Evolutionary conservation across 1,140 invertebrate species (phyloP), one percentile per base, ranked within the genome.

Genomic region (Sipha flava): DNA sequence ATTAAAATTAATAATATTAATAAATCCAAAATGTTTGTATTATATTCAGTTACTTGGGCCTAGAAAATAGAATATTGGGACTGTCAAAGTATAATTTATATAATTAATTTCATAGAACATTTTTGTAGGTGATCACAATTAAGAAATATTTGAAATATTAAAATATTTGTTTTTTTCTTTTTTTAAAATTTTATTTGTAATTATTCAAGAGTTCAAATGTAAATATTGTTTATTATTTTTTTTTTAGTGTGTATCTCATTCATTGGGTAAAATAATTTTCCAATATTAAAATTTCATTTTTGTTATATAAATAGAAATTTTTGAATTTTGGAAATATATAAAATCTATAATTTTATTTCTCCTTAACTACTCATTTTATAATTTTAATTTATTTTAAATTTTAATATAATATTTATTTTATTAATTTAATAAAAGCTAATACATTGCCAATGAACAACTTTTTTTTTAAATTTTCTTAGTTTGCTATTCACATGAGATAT

Each of bases 1-100:
- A 70, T 47, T 18, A 70, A 47, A 10, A 47, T 70, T n/a, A 47
- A 45, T 5, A 23, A 9, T 6, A 64, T 26, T 6, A 47, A 12
- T 66, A 68, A 68, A 45, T 37, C 14, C 9, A 70, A 70, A 70
- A n/a, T 45, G 40, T 70, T 70, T 31, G 47, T 70, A 70, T 70
- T 70, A 47, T 70, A 70, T 70, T 47, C 66, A 70, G 16, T 70
- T 70, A 29, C 21, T 68, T 47, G 16, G 23, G 9, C 21, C 66
- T 29, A n/a, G 7, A 40, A 29, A 68, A 70, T 70, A 70, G 23
- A 70, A 43, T 16, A n/a, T 12, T 70, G n/a, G 6, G 37, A 29
- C 2, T 12, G 31, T 70, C 21, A 29, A 70, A 47, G 0, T 47
- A 31, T 47, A 45, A 29, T 70, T 70, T 40, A 47, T 70, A 70